Evolutionary conservation across 2,888 invertebrate species (phyloP).

Genomic region (Arrhopalites spinosus): DNA sequence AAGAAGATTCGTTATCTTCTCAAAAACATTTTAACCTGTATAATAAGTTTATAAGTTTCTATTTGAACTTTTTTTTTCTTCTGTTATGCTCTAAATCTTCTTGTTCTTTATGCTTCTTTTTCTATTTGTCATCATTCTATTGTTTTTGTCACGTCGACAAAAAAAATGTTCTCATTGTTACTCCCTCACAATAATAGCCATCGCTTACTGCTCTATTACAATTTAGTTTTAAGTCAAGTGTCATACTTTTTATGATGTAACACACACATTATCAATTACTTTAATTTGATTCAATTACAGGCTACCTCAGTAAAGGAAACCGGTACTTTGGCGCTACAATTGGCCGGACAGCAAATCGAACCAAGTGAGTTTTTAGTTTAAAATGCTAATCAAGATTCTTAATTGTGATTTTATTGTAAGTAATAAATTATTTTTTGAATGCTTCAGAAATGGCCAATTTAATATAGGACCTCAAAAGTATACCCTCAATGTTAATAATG

Average conservation of each 20-base stretch:
- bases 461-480: constrained; percentile 70
- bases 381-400: no score
- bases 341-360: constrained; percentile 86
- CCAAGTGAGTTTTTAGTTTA: no score
- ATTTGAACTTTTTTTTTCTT: neutral
- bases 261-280: no score
- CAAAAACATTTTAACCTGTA: neutral
- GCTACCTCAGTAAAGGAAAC: constrained; percentile 68
- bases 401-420: no score
- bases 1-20: neutral
- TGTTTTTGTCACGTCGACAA: neutral
- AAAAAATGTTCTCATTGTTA: no score
- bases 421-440: no score
- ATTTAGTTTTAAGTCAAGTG: neutral
- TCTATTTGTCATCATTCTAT: neutral
- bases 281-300: constrained; percentile 59
- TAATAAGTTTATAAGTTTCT: neutral
- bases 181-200: no score
- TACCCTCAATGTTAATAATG: constrained; percentile 73
- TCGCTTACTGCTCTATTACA: no score
- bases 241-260: neutral
- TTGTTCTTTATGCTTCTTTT: neutral
- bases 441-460: constrained; percentile 75
- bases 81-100: neutral
- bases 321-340: constrained; percentile 87